phyloP scores from a whole-genome alignment of 2,797 vertebrate genomes.

The Pangasius larnaudii region DNA sequence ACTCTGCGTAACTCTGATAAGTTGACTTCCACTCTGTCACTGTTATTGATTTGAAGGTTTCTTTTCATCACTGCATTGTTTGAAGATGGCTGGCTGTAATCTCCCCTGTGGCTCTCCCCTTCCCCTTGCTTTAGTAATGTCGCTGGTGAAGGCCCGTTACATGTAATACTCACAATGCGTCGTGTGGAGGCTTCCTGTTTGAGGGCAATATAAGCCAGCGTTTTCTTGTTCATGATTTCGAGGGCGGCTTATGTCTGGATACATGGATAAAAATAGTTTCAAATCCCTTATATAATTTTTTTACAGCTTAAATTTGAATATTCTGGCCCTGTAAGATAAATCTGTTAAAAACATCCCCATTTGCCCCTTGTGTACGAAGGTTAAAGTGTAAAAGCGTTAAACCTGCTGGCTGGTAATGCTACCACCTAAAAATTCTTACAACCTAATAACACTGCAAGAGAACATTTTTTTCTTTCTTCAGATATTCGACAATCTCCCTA shows the following conservation, averaged over 20 bases:
- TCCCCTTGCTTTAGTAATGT: slow-evolving; percentile 6
- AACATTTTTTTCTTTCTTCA: not conserved
- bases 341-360: not conserved
- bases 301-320: slow-evolving; percentile 6
- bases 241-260: slow-evolving; percentile 17
- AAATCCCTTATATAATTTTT: not conserved
- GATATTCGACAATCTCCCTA: slow-evolving; percentile 27
- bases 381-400: slow-evolving; percentile 1
- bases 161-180: slow-evolving; percentile 6
- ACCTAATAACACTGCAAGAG: not conserved
- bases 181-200: slow-evolving; percentile 3
- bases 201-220: slow-evolving; percentile 1
- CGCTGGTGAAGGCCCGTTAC: slow-evolving; percentile 24
- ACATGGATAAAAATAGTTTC: slow-evolving; percentile 7
- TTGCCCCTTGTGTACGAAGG: not conserved
- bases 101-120: not conserved
- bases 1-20: slow-evolving; percentile 22
- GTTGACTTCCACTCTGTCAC: slow-evolving; percentile 17
- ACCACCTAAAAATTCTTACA: not conserved
- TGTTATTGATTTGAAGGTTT: slow-evolving; percentile 27
- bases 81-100: slow-evolving; percentile 35
- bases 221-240: slow-evolving; percentile 10
- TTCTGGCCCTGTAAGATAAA: not conserved
- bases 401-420: not conserved
- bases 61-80: slow-evolving; percentile 15